phyloP scores from a whole-genome alignment of 2,797 vertebrate genomes.

The Fratercula arctica region DNA sequence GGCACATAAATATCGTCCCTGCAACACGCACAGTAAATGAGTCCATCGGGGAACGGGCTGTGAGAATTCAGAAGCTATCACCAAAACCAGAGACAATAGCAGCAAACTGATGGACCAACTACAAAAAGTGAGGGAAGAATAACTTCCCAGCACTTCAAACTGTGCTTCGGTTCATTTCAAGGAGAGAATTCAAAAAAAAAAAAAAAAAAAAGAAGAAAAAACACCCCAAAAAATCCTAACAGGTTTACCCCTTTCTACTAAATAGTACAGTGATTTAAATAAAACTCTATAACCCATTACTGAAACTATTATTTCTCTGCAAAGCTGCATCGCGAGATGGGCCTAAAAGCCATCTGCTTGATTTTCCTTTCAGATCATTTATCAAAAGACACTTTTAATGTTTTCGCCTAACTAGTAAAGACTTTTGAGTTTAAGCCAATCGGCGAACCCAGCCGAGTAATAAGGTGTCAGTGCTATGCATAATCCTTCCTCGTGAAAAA shows the following conservation, averaged over 20 bases:
- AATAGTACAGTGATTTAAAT: constrained; percentile 24
- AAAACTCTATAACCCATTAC: constrained; percentile 35
- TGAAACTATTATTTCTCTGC: constrained; percentile 40
- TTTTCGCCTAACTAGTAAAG: constrained; percentile 51
- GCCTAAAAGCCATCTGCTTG: constrained; percentile 59
- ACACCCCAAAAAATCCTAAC: background rate
- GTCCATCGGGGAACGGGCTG: background rate
- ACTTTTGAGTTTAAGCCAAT: constrained; percentile 50
- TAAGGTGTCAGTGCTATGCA: constrained; percentile 24
- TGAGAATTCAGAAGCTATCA: background rate
- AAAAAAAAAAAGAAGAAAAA: background rate
- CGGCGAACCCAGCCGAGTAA: background rate
- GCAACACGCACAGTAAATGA: background rate
- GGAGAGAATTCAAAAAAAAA: background rate
- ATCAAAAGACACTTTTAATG: constrained; percentile 61
- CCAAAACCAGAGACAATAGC: background rate
- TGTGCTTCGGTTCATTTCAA: background rate
- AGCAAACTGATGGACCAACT: background rate
- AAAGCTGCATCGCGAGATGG: background rate
- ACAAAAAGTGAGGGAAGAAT: background rate
- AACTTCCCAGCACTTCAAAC: background rate
- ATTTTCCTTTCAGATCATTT: constrained; percentile 63
- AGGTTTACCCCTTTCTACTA: background rate
- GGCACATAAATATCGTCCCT: background rate
- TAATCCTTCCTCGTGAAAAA: constrained; percentile 25